A percentile compares a stretch with the other conserved stretches of the same genome.
Conservation (phyloP, 2,113 vertebrate genomes). For the Chionomys nivalis region DNA sequence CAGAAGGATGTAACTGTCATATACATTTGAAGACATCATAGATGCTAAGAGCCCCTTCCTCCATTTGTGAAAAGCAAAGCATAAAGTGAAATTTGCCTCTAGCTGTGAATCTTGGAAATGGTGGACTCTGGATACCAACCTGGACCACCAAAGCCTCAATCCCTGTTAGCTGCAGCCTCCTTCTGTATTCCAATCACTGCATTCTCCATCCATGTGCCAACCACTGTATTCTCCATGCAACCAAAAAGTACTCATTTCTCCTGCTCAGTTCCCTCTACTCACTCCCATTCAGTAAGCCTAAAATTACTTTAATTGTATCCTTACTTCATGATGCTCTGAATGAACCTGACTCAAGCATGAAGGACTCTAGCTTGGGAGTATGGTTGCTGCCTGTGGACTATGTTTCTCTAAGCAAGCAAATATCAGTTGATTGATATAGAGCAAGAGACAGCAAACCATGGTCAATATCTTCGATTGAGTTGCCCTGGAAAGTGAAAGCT, state of each 20-base stretch:
- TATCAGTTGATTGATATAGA: neutral
- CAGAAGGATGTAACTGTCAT: neutral
- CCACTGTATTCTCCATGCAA: neutral
- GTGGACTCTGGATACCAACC: no score
- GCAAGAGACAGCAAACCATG: neutral
- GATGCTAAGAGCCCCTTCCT: neutral
- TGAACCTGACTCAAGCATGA: neutral
- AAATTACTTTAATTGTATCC: neutral
- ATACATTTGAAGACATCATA: neutral
- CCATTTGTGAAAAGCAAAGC: neutral
- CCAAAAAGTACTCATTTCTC: neutral
- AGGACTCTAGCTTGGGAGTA: neutral
- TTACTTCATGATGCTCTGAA: neutral
- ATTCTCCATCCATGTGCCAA: no score
- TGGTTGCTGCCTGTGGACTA: neutral
- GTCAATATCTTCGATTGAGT: neutral
- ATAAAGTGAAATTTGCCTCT: neutral
- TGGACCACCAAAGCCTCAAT: neutral
- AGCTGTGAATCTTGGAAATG: neutral
- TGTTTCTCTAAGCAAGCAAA: neutral
- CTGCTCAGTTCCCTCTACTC: neutral
- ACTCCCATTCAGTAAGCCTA: neutral
- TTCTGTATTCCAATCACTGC: accelerated
- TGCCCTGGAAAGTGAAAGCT: neutral
- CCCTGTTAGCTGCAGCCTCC: neutral